A percentile compares a stretch with the other conserved stretches of the same genome.
Conservation (phyloP, 2,113 vertebrate genomes). For the Rattus norvegicus region DNA sequence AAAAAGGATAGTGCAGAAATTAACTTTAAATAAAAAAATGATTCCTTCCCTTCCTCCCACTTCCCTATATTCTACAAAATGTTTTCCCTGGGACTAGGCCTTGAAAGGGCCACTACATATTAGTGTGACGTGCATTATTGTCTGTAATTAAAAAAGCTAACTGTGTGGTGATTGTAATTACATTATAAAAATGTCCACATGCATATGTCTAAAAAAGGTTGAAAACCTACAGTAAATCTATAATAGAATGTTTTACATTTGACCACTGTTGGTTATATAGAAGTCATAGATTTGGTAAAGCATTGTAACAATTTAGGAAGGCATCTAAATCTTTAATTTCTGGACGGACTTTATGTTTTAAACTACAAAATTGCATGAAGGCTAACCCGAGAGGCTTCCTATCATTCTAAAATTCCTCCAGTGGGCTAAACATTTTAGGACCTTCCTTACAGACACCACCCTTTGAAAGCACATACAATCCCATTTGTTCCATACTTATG, state of each 20-base stretch:
- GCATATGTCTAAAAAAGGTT: slow-evolving; percentile 89
- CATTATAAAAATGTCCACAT: slow-evolving; percentile 89
- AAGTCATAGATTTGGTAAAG: slow-evolving; percentile 93
- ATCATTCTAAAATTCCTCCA: slow-evolving; percentile 84
- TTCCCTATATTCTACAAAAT: slow-evolving; percentile 80
- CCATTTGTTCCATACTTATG: slow-evolving; percentile 73
- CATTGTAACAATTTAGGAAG: slow-evolving; percentile 91
- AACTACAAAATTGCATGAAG: slow-evolving; percentile 88
- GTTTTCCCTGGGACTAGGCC: slow-evolving; percentile 85
- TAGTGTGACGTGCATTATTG: slow-evolving; percentile 96
- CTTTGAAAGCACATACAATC: slow-evolving; percentile 65
- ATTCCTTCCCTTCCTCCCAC: slow-evolving; percentile 83
- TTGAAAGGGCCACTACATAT: slow-evolving; percentile 85
- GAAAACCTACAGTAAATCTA: slow-evolving; percentile 90
- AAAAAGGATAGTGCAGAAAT: slow-evolving; percentile 85
- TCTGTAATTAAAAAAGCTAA: slow-evolving; percentile 88
- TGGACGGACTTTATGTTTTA: slow-evolving; percentile 84
- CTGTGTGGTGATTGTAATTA: slow-evolving; percentile 88
- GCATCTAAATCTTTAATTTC: slow-evolving; percentile 89
- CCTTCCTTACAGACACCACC: slow-evolving; percentile 79
- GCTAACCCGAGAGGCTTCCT: slow-evolving; percentile 89
- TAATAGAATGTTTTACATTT: slow-evolving; percentile 89
- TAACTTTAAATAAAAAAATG: slow-evolving; percentile 84
- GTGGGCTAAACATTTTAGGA: slow-evolving; percentile 68
- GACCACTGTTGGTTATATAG: slow-evolving; percentile 87